phyloP scores from a whole-genome alignment of 2,113 vertebrate species.

The Laticauda colubrina region DNA sequence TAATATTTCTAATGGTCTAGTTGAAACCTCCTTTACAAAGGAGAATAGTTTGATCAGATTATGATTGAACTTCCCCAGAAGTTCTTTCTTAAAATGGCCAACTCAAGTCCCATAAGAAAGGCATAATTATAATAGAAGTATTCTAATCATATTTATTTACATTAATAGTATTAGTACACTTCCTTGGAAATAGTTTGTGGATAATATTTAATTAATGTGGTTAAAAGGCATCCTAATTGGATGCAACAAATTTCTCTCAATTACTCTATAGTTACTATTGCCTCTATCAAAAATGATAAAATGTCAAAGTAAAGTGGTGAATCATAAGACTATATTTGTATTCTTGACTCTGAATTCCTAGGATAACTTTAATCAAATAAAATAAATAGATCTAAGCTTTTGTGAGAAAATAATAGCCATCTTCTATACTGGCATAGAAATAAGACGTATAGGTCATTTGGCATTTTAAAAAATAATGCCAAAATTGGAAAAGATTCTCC shows the following conservation, averaged over 20 bases:
- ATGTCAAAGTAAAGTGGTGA: constrained; percentile 33
- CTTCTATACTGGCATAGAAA: not conserved
- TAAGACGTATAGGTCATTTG: not conserved
- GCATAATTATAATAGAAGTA: not conserved
- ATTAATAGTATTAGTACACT: not conserved
- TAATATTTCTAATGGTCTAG: not conserved
- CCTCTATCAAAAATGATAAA: constrained; percentile 34
- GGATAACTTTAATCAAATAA: not conserved
- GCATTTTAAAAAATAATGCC: not conserved
- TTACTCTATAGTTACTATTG: constrained; percentile 38
- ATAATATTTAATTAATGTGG: not conserved
- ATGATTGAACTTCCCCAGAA: not conserved
- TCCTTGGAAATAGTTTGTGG: not conserved
- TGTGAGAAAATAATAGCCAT: not conserved
- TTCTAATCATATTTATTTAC: not conserved
- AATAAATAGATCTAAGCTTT: not conserved
- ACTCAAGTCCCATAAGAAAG: not conserved
- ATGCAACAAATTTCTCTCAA: constrained; percentile 29
- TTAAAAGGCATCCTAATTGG: constrained; percentile 3
- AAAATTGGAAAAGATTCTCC: not conserved
- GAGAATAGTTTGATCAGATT: not conserved
- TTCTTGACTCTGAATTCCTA: not conserved
- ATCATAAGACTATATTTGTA: not conserved
- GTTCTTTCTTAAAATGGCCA: not conserved
- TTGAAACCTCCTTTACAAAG: not conserved